phyloP scores from a whole-genome alignment of 2,888 invertebrate genomes.

The Pachymerium ferrugineum region DNA sequence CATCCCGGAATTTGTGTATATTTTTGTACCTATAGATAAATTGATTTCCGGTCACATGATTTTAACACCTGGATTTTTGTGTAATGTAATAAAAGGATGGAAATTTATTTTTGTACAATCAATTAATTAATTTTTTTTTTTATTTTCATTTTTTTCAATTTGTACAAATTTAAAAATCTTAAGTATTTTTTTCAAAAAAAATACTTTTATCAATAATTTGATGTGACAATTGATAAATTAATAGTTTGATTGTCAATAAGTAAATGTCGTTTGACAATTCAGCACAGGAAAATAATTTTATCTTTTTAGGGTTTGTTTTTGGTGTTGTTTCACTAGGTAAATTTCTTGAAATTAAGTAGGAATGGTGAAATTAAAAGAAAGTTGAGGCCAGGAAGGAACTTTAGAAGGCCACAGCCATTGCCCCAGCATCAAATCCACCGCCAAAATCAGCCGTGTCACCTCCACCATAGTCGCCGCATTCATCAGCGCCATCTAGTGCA shows the following conservation, averaged over 20 bases:
- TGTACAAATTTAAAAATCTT: not conserved
- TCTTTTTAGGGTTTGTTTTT: not conserved
- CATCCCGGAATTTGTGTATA: not conserved
- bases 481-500: conserved; percentile 8
- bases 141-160: not conserved
- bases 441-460: not conserved
- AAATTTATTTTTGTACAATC: not conserved
- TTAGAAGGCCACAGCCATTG: conserved; percentile 10
- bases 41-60: not conserved
- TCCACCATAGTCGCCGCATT: not conserved
- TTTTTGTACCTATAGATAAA: not conserved
- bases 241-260: conserved; percentile 1
- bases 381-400: not conserved
- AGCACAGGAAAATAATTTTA: not conserved
- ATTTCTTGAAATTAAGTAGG: not conserved
- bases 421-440: conserved; percentile 19
- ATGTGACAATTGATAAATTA: too few relatives aligned
- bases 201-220: too few relatives aligned
- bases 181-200: too few relatives aligned
- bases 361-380: not conserved
- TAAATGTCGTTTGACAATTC: not conserved
- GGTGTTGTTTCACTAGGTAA: not conserved
- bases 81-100: too few relatives aligned
- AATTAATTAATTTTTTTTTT: too few relatives aligned
- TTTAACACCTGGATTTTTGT: too few relatives aligned